phyloP scores from a whole-genome alignment of 1,140 invertebrate species.

The Apis florea region DNA sequence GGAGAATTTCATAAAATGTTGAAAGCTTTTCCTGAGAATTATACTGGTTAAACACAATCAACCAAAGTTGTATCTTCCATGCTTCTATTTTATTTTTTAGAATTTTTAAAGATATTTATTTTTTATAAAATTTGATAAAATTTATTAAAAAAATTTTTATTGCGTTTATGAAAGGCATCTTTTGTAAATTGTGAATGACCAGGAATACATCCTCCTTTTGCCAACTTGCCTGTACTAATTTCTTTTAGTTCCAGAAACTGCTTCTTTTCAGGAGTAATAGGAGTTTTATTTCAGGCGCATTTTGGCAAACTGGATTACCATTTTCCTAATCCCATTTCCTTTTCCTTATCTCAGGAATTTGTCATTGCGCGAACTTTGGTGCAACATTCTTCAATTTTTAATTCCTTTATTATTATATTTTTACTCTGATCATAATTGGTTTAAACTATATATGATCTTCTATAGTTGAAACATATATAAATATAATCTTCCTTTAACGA shows the following conservation, averaged over 20 bases:
- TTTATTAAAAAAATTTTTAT: constrained; percentile 2
- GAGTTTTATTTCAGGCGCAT: constrained; percentile 76
- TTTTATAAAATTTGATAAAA: not conserved
- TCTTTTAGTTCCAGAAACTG: constrained; percentile 72
- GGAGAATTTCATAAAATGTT: constrained; percentile 66
- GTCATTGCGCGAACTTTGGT: constrained; percentile 67
- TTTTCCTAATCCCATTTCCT: constrained; percentile 40
- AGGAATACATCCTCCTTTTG: constrained; percentile 54
- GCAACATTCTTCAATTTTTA: constrained; percentile 52
- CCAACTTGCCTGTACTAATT: constrained; percentile 71
- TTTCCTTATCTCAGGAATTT: constrained; percentile 62
- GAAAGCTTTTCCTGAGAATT: constrained; percentile 43
- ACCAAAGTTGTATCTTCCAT: constrained; percentile 20
- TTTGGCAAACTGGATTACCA: constrained; percentile 68
- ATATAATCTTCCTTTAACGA: not conserved
- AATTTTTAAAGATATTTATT: constrained; percentile 6
- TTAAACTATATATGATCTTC: not conserved
- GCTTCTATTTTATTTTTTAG: constrained; percentile 2
- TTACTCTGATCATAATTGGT: constrained; percentile 28
- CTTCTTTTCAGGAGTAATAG: constrained; percentile 73
- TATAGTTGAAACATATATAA: not conserved
- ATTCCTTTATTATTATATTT: constrained; percentile 16
- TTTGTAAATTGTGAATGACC: constrained; percentile 43
- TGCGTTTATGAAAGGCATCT: constrained; percentile 14
- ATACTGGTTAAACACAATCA: constrained; percentile 46